These are phyloP conservation scores for Gallinago stenura DNA, from an alignment of 2,797 vertebrate species.

Conservation along the genomic window DNA sequence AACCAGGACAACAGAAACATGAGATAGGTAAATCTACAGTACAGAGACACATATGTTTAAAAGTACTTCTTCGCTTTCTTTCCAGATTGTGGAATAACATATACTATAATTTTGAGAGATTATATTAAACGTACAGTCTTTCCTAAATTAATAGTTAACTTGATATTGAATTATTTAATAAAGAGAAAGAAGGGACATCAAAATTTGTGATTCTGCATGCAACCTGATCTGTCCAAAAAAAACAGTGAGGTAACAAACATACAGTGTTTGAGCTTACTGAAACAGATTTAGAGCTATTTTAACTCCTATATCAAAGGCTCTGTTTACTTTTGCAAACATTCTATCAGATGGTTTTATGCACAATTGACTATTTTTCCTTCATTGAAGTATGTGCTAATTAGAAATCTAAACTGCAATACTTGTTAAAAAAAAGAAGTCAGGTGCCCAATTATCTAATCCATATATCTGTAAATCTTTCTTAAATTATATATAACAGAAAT, in stretches of 20 bases:
- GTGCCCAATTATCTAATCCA: slow-evolving; percentile 45
- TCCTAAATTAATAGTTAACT: neutral
- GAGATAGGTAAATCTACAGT: neutral
- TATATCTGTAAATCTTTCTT: neutral
- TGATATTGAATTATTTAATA: neutral
- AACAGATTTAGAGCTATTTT: slow-evolving; percentile 21
- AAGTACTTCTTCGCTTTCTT: neutral
- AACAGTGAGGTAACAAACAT: neutral
- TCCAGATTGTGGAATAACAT: neutral
- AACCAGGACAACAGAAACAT: fast-evolving
- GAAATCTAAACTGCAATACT: slow-evolving; percentile 33
- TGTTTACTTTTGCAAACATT: neutral
- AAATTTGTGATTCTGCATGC: neutral
- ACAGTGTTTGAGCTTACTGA: neutral
- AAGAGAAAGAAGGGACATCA: neutral
- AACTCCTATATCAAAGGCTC: slow-evolving; percentile 4
- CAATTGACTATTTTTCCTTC: slow-evolving; percentile 19
- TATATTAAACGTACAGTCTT: neutral
- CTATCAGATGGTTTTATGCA: neutral
- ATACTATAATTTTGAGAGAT: neutral
- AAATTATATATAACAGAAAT: neutral
- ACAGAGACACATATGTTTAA: neutral
- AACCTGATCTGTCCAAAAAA: neutral
- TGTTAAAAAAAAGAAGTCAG: slow-evolving; percentile 23
- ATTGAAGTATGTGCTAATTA: slow-evolving; percentile 52